phyloP scores from a whole-genome alignment of 2,113 vertebrate genomes.

The Saccopteryx leptura region DNA sequence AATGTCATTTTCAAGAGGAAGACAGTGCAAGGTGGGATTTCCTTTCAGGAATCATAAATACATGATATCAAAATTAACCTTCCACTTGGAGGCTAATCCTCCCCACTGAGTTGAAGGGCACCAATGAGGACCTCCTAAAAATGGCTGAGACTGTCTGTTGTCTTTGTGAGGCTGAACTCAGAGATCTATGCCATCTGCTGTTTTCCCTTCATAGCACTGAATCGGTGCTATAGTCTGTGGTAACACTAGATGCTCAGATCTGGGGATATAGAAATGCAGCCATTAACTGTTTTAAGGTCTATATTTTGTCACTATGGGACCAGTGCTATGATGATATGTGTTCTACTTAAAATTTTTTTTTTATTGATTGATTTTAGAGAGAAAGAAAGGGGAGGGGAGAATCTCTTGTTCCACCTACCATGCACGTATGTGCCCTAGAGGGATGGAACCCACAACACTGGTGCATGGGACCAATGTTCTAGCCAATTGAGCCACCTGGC shows the following conservation, averaged over 20 bases:
- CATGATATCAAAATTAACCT: not conserved
- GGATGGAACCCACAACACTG: no score
- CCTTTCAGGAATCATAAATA: not conserved
- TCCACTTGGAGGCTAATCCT: not conserved
- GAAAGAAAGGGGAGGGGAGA: no score
- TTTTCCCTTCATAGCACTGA: not conserved
- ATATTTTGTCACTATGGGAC: not conserved
- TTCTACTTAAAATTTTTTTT: not conserved
- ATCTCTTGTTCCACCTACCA: no score
- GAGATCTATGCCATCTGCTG: not conserved
- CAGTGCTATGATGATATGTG: not conserved
- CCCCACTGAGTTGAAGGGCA: not conserved
- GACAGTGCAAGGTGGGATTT: not conserved
- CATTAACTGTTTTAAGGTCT: not conserved
- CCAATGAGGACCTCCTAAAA: not conserved
- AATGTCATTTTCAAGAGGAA: not conserved
- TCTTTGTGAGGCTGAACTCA: not conserved
- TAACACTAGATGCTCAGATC: not conserved
- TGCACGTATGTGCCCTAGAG: no score
- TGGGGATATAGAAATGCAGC: not conserved
- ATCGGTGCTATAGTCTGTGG: not conserved
- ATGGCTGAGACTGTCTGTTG: not conserved
- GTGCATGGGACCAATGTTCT: no score
- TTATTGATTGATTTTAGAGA: no score
- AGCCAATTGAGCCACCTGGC: no score